Percentiles rank a stretch among this genome's conserved stretches.
These are phyloP conservation scores for silkworm (Bombyx mori) DNA, from an alignment of 1,140 invertebrate genomes.

Conservation along the genomic window DNA sequence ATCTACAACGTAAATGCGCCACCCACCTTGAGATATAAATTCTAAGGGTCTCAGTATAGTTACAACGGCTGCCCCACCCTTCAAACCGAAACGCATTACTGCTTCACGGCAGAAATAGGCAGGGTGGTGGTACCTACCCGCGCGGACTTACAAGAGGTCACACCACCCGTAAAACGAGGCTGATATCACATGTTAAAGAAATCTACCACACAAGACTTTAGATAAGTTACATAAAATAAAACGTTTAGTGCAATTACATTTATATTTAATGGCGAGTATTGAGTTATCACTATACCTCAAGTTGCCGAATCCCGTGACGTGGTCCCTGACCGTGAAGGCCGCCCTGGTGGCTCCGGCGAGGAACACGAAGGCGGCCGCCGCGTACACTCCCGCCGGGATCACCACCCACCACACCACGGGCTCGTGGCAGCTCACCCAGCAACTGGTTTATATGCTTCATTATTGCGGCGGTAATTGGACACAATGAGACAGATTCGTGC, in stretches of 20 bases:
- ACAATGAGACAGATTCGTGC: not conserved
- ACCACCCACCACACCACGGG: slow-evolving; percentile 93
- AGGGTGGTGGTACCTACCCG: too few species aligned
- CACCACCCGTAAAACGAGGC: too few species aligned
- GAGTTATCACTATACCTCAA: slow-evolving; percentile 73
- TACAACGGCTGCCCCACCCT: too few species aligned
- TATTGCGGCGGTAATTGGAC: too few species aligned
- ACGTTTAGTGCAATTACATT: too few species aligned
- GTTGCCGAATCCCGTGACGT: slow-evolving; percentile 91
- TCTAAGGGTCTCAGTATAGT: too few species aligned
- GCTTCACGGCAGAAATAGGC: too few species aligned
- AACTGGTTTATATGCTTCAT: slow-evolving; percentile 71
- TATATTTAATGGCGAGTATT: not conserved
- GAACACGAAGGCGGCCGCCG: slow-evolving; percentile 83
- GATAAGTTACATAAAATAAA: too few species aligned
- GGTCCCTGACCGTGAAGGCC: slow-evolving; percentile 91
- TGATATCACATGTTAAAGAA: not conserved
- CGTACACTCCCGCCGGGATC: slow-evolving; percentile 84
- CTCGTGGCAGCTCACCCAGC: slow-evolving; percentile 95
- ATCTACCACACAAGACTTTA: not conserved
- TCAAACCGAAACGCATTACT: too few species aligned
- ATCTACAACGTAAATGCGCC: too few species aligned
- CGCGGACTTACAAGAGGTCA: too few species aligned
- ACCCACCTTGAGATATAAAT: too few species aligned
- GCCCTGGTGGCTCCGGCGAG: slow-evolving; percentile 89